phyloP scores from a whole-genome alignment of 2,797 vertebrate species.

The Sphenopsis melanotis region DNA sequence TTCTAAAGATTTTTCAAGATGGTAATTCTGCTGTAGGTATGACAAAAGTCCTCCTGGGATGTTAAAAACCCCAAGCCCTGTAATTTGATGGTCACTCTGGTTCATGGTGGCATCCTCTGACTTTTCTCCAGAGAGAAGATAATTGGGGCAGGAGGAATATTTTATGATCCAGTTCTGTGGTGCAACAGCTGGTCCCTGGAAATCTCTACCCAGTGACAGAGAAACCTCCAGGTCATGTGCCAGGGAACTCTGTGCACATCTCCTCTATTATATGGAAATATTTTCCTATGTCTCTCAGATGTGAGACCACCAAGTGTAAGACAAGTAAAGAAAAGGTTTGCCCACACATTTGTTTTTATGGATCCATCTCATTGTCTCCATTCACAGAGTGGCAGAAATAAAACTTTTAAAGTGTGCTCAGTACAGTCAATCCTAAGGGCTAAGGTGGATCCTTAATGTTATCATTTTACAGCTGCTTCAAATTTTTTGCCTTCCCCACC shows the following conservation, averaged over 20 bases:
- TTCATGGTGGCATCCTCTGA: neutral
- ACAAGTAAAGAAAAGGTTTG: slow-evolving; percentile 36
- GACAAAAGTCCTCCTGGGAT: neutral
- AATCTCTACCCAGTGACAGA: neutral
- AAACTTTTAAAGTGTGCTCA: neutral
- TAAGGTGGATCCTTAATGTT: neutral
- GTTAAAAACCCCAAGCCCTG: neutral
- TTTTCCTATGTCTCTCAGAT: slow-evolving; percentile 21
- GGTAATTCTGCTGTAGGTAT: neutral
- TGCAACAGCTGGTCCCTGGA: neutral
- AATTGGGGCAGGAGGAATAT: neutral
- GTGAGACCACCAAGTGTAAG: neutral
- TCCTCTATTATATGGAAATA: slow-evolving; percentile 12
- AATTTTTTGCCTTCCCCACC: neutral
- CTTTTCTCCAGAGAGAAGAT: neutral
- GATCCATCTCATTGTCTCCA: neutral
- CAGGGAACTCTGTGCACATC: neutral
- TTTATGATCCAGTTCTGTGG: neutral
- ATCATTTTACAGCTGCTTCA: neutral
- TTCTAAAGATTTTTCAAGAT: neutral
- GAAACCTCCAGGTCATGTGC: neutral
- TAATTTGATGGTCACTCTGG: neutral
- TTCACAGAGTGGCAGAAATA: slow-evolving; percentile 14
- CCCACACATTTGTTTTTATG: slow-evolving; percentile 8
- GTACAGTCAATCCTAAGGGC: neutral